Evolutionary conservation across 2,888 invertebrate species (phyloP).

Genomic region (Leucozona laternaria): DNA sequence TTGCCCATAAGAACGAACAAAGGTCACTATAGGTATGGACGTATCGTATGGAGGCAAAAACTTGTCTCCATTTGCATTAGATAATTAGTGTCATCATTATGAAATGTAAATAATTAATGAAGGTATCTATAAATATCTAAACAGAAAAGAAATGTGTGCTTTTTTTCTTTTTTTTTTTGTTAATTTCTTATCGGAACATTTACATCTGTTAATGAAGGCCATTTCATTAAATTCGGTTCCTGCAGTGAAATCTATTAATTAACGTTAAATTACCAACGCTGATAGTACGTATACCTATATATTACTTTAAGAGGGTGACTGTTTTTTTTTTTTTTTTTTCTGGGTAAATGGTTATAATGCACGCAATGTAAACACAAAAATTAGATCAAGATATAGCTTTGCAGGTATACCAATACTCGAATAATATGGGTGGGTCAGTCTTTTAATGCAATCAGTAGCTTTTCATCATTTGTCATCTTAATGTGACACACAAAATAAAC

Average conservation of each 20-base stretch:
- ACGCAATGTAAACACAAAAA: conserved; percentile 50
- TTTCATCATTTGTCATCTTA: conserved; percentile 42
- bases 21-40: neutral
- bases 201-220: conserved; percentile 61
- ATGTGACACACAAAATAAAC: conserved; percentile 17
- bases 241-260: conserved; percentile 73
- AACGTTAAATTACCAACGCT: conserved; percentile 64
- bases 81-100: conserved; percentile 75
- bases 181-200: conserved; percentile 52
- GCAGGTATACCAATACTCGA: neutral
- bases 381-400: conserved; percentile 23
- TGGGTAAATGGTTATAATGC: conserved; percentile 43
- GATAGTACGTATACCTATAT: neutral
- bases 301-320: conserved; percentile 42
- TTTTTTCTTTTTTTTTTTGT: conserved; percentile 17
- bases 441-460: conserved; percentile 36
- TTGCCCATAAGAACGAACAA: neutral
- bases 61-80: conserved; percentile 56
- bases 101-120: conserved; percentile 67
- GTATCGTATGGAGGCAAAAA: neutral
- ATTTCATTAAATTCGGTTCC: conserved; percentile 66
- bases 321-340: conserved; percentile 18
- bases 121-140: conserved; percentile 21
- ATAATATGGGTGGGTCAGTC: neutral
- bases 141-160: conserved; percentile 26